Base-by-base conservation (phyloP, 2,888 invertebrate species). In the Chrysina gloriosa region DNA sequence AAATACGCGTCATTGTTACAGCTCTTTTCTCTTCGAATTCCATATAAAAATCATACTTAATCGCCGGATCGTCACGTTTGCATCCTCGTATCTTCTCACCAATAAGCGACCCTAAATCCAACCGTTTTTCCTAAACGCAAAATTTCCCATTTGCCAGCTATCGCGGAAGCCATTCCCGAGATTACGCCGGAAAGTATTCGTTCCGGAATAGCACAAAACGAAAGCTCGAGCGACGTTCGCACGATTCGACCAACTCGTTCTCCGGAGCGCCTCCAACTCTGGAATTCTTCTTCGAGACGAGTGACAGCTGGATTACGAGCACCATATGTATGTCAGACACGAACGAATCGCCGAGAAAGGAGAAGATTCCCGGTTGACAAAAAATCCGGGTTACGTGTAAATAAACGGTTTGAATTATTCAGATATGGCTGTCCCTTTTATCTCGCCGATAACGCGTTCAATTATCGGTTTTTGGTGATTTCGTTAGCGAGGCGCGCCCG, bases 271-370 rank as follows among this genome's bases (percentile, higher is more conserved):
- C 31, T 52, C 4, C 19, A 9, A 14, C 21, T 47, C n/a, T 42
- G 42, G 27, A 45, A 52, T 52, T 52, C 52, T 19, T 52, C 52
- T 31, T 31, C 31, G 52, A 14, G 9, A n/a, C 52, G 16, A 21
- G 47, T 16, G 52, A 61, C 58, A 61, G 58, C 58, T 61, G 58
- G 58, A 61, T 61, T 61, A 61, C 58, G 16, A 27, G 16, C 42
- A 61, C 42, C 58, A 61, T 61, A 27, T 42, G 58, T 61, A 61
- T 61, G 58, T 61, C 58, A 61, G 42, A 61, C 42, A 61, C 42
- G 42, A 42, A 42, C 58, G 14, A 14, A 29, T 9, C 25, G 16
- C 58, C 29, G 23, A 42, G 29, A 45, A 61, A 42, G 58, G 25
- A 39, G 14, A 29, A 7, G 45, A 45, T 9, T 21, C 45, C 2